Base-by-base conservation (phyloP, 2,797 vertebrate genomes). In the Sebastes nivosus region DNA sequence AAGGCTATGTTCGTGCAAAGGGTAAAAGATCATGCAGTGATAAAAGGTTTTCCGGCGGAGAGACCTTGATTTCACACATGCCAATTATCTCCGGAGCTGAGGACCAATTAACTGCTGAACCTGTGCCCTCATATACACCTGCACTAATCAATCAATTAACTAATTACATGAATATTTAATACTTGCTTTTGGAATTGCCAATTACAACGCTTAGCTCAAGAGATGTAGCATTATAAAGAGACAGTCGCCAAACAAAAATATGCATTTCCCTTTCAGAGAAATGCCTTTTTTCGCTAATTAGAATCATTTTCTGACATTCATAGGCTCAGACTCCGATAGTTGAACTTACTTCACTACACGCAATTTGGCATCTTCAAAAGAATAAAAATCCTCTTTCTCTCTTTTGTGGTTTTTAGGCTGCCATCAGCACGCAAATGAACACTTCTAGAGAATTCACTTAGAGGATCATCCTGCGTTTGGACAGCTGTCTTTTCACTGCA, bases 111-210 rank as follows among this genome's bases (percentile, higher is more conserved):
- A 83, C 87, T 50, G 64, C 75, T 82, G 81, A 89, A 92, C 92
- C 89, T 87, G 81, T 88, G 89, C 68, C 89, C 90, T 76, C 79
- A 72, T 67, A 90, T 71, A 88, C 89, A 94, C 94, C 89, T 90
- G 83, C 84, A 63, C 91, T 93, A 93, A 94, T 94, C 95, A 94
- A 93, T 93, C 94, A 93, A 95, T 94, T 94, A 94, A 89, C 89
- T 93, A 93, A 93, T 91, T 89, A 93, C 87, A 93, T 90, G 82
- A 93, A 93, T 92, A 87, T 92, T 93, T 94, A 88, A 94, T 91
- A 70, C 67, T n/a, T 75, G 59, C 85, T 87, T 87, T 91, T 90
- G 67, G 73, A 93, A 91, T 89, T 81, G 85, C 84, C 93, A 95
- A 94, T 96, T 95, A 95, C 46, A 58, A 32, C 8, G 16, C 69